Percentiles rank a stretch among this genome's conserved stretches.
Evolutionary conservation across 2,888 invertebrate species (phyloP).

Genomic region (Erebia palarica): DNA sequence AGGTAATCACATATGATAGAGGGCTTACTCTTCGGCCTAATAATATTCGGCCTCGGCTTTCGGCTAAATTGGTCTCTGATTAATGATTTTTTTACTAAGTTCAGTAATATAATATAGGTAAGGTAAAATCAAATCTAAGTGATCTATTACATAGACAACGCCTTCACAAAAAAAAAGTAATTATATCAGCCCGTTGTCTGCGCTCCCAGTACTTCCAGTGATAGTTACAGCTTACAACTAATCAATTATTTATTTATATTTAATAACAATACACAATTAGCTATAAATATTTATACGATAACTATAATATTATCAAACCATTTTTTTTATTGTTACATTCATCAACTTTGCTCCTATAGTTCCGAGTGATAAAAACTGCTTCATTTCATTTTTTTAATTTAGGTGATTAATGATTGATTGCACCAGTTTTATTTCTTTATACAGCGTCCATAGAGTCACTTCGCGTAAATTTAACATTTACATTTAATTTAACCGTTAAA

Average conservation of each 20-base stretch:
- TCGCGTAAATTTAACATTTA: slow-evolving; percentile 62
- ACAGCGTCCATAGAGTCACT: slow-evolving; percentile 72
- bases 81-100: slow-evolving; percentile 4
- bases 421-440: slow-evolving; percentile 56
- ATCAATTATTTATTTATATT: slow-evolving; percentile 82
- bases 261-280: slow-evolving; percentile 83
- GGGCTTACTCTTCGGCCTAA: slow-evolving; percentile 4
- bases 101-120: slow-evolving; percentile 24
- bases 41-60: background rate
- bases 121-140: slow-evolving; percentile 28
- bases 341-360: slow-evolving; percentile 68
- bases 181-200: slow-evolving; percentile 50
- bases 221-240: slow-evolving; percentile 81
- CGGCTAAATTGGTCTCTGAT: background rate
- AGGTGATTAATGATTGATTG: slow-evolving; percentile 74
- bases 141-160: slow-evolving; percentile 62
- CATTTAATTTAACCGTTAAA: slow-evolving; percentile 69
- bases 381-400: slow-evolving; percentile 45
- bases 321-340: slow-evolving; percentile 73
- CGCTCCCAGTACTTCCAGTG: slow-evolving; percentile 73
- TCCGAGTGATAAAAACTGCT: slow-evolving; percentile 64
- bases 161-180: slow-evolving; percentile 59
- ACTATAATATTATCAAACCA: slow-evolving; percentile 71
- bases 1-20: slow-evolving; percentile 39
- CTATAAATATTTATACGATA: slow-evolving; percentile 83